A percentile compares a stretch with the other conserved stretches of the same genome.
These are phyloP conservation scores for Pissodes strobi DNA, from an alignment of 1,140 invertebrate species.

Conservation along the genomic window DNA sequence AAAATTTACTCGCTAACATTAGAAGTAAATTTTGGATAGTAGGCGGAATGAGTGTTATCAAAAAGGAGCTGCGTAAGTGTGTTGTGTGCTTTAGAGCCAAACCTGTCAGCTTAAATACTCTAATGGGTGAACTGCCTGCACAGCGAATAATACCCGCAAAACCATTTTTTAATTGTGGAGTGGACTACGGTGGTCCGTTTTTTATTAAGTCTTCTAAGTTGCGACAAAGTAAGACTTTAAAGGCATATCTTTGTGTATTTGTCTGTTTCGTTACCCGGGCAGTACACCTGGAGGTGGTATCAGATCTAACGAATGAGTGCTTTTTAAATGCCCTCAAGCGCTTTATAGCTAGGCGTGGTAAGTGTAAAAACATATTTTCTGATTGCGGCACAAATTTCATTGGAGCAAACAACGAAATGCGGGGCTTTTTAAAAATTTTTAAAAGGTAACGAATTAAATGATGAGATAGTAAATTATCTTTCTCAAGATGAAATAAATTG, in stretches of 20 bases:
- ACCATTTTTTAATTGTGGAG: constrained; percentile 50
- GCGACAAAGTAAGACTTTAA: constrained; percentile 41
- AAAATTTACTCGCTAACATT: constrained; percentile 8
- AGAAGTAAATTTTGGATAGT: constrained; percentile 28
- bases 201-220: constrained; percentile 42
- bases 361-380: not conserved
- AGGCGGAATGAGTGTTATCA: constrained; percentile 32
- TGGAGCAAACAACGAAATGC: constrained; percentile 25
- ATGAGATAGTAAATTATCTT: not conserved
- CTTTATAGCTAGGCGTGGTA: constrained; percentile 52
- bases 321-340: constrained; percentile 54
- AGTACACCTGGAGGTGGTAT: constrained; percentile 56
- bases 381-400: constrained; percentile 42
- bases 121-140: constrained; percentile 51
- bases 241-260: constrained; percentile 56
- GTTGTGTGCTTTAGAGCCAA: constrained; percentile 41
- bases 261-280: constrained; percentile 56
- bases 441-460: not conserved
- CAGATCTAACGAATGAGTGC: constrained; percentile 50
- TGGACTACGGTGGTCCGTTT: constrained; percentile 52
- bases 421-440: constrained; percentile 17
- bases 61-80: constrained; percentile 42
- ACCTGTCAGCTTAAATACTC: constrained; percentile 18
- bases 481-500: constrained; percentile 40
- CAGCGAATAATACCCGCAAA: constrained; percentile 40